phyloP scores from a whole-genome alignment of 2,888 invertebrate species.

The Lasioglossum malachurum region DNA sequence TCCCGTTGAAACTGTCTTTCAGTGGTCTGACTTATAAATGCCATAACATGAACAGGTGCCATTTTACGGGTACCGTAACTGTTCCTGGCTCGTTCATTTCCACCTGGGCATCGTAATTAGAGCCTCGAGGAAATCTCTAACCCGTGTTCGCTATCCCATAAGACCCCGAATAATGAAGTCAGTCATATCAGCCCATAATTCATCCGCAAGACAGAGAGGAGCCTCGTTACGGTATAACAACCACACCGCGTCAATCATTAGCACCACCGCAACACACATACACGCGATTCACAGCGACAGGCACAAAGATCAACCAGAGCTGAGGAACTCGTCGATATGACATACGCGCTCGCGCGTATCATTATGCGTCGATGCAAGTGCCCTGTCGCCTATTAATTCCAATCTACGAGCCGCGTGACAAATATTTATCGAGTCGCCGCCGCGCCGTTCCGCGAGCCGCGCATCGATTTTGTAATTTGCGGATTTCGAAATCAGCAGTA shows the following conservation, averaged over 20 bases:
- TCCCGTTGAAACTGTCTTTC: background rate
- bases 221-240: constrained; percentile 5
- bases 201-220: background rate
- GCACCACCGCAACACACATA: background rate
- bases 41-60: background rate
- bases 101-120: background rate
- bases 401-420: constrained; percentile 44
- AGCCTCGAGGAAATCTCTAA: constrained; percentile 5
- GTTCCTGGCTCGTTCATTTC: background rate
- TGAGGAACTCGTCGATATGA: constrained; percentile 45
- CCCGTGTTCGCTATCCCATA: background rate
- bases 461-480: constrained; percentile 17
- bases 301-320: constrained; percentile 14
- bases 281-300: constrained; percentile 4
- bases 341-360: constrained; percentile 44
- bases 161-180: background rate
- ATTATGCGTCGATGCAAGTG: constrained; percentile 44
- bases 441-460: constrained; percentile 41
- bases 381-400: constrained; percentile 43
- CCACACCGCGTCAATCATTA: constrained; percentile 10
- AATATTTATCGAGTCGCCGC: constrained; percentile 48
- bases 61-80: background rate
- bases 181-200: background rate
- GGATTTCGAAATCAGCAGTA: background rate
- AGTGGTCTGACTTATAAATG: background rate